phyloP scores from a whole-genome alignment of 37 sponge, comb jelly and placozoan species.

The Ephydatia muelleri region DNA sequence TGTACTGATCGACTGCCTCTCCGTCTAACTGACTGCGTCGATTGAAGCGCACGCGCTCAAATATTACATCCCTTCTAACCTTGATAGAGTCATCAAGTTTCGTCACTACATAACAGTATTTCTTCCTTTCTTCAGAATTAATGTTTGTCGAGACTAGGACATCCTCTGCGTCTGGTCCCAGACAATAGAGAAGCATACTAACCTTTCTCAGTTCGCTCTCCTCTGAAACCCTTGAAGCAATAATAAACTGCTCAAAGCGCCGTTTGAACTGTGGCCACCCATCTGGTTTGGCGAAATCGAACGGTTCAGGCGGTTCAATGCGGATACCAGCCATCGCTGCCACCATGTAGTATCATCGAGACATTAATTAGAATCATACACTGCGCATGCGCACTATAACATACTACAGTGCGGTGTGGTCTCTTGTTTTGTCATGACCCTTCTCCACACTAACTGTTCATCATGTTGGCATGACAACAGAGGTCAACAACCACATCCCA shows the following conservation, averaged over 20 bases:
- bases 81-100: constrained; percentile 3
- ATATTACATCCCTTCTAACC: background rate
- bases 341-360: background rate
- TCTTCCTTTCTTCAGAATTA: constrained; percentile 5
- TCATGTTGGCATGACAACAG: too few relatives aligned
- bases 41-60: background rate
- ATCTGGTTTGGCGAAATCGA: constrained; percentile 4
- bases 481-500: too few relatives aligned
- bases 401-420: too few relatives aligned
- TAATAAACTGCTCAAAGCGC: constrained; percentile 14
- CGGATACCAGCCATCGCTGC: background rate
- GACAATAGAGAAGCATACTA: background rate
- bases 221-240: background rate
- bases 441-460: too few relatives aligned
- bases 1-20: constrained; percentile 18
- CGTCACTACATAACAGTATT: constrained; percentile 5
- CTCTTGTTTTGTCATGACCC: too few relatives aligned
- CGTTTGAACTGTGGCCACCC: background rate
- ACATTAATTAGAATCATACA: background rate
- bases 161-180: constrained; percentile 24
- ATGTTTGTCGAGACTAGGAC: background rate
- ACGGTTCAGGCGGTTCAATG: background rate
- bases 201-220: background rate
- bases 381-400: background rate
- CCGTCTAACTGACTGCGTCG: background rate